Conservation (phyloP, 2,113 vertebrate genomes). For the Candoia aspera region DNA sequence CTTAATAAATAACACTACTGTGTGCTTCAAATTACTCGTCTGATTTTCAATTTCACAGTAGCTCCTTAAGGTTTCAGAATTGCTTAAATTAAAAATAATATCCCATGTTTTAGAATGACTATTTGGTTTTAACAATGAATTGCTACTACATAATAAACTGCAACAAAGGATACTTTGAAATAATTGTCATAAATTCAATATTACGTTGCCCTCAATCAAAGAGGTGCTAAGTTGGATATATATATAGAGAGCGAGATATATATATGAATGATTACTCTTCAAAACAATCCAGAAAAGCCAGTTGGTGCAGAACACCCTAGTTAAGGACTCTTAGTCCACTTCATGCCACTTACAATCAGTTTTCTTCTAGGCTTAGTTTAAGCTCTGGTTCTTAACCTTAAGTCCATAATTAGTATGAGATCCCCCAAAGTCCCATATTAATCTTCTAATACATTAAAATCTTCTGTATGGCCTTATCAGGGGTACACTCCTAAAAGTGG, state of each 20-base stretch:
- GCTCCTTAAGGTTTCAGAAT: background rate
- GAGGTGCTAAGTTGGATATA: background rate
- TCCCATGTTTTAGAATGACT: background rate
- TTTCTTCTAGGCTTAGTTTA: background rate
- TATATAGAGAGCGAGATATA: too few species aligned
- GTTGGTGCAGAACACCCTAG: background rate
- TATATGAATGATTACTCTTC: too few species aligned
- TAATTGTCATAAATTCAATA: background rate
- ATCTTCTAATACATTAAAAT: background rate
- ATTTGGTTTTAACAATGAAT: conserved; percentile 17
- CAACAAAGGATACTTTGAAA: background rate
- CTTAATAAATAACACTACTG: background rate
- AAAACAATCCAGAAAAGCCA: background rate
- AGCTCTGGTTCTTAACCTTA: background rate
- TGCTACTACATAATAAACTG: background rate
- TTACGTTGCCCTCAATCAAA: background rate
- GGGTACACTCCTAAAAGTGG: too few species aligned
- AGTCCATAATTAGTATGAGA: background rate
- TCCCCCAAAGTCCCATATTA: background rate
- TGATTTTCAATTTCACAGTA: conserved; percentile 7
- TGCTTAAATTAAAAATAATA: background rate
- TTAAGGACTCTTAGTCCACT: background rate
- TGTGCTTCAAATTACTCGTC: background rate
- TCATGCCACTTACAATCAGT: background rate
- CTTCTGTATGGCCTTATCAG: too few species aligned